phyloP scores from a whole-genome alignment of 2,797 vertebrate species.

The Enteromius paludinosus region DNA sequence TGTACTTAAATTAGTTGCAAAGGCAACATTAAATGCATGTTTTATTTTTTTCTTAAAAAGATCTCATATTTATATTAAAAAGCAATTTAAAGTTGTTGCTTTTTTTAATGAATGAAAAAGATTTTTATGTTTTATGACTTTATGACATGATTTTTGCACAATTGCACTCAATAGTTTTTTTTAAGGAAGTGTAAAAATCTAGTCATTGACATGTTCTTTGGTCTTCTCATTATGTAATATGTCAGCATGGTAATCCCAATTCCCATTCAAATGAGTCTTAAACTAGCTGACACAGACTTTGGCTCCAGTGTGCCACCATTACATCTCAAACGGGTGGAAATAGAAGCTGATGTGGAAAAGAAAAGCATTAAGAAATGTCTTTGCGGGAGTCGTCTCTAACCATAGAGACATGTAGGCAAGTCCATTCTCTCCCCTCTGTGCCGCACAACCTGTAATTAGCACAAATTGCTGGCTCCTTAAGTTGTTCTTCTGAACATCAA shows the following conservation, averaged over 20 bases:
- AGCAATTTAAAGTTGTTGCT: background rate
- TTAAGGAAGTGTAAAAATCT: background rate
- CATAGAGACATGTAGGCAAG: conserved; percentile 53
- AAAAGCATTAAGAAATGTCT: conserved; percentile 29
- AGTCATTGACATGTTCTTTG: conserved; percentile 5
- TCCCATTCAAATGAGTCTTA: background rate
- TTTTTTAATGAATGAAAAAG: background rate
- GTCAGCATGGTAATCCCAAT: background rate
- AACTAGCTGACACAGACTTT: conserved; percentile 47
- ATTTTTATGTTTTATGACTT: background rate
- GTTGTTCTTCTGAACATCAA: conserved; percentile 60
- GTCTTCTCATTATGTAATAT: background rate
- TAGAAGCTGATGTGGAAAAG: conserved; percentile 52
- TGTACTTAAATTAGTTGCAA: background rate
- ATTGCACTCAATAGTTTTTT: background rate
- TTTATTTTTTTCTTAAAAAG: background rate
- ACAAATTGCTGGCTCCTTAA: conserved; percentile 57
- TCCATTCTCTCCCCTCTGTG: conserved; percentile 59
- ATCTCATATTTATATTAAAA: background rate
- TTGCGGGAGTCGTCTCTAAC: conserved; percentile 40
- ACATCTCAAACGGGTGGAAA: conserved; percentile 43
- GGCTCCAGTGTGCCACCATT: conserved; percentile 44
- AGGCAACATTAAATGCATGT: background rate
- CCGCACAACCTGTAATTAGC: conserved; percentile 72
- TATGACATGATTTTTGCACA: background rate